A percentile compares a stretch with the other conserved stretches of the same genome.
Evolutionary conservation across 2,888 invertebrate species (phyloP).

Genomic region (Choreutis nemorana): DNA sequence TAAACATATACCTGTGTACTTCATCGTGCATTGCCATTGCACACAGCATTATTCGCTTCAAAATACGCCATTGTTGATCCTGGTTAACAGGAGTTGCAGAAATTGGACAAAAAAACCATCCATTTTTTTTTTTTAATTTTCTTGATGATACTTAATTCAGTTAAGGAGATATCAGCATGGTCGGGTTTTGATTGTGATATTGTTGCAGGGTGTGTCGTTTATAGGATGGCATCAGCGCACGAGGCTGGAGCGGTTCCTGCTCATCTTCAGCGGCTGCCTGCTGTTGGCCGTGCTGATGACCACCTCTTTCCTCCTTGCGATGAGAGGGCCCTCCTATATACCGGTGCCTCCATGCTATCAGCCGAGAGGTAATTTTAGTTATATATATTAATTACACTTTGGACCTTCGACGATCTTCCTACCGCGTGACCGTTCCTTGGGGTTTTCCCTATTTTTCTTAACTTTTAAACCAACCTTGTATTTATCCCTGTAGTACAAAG

Average conservation of each 20-base stretch:
- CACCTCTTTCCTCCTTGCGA: conserved; percentile 58
- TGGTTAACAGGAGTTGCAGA: no score
- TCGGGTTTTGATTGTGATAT: no score
- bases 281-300: conserved; percentile 69
- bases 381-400: no score
- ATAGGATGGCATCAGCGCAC: conserved; percentile 75
- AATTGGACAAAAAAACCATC: neutral
- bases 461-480: no score
- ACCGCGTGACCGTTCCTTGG: no score
- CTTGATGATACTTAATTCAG: no score
- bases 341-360: conserved; percentile 53
- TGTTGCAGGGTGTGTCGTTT: conserved; percentile 73
- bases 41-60: neutral
- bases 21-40: neutral
- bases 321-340: conserved; percentile 38
- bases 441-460: no score
- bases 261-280: conserved; percentile 64
- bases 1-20: neutral
- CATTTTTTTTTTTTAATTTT: conserved; percentile 1
- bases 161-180: neutral
- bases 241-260: conserved; percentile 73
- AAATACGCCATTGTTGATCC: neutral
- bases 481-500: no score
- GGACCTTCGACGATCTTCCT: no score
- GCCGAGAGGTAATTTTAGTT: conserved; percentile 50